Evolutionary conservation across 2,888 invertebrate genomes (phyloP), one percentile per base, ranked within the genome.

Genomic region (Tenthredo notha): DNA sequence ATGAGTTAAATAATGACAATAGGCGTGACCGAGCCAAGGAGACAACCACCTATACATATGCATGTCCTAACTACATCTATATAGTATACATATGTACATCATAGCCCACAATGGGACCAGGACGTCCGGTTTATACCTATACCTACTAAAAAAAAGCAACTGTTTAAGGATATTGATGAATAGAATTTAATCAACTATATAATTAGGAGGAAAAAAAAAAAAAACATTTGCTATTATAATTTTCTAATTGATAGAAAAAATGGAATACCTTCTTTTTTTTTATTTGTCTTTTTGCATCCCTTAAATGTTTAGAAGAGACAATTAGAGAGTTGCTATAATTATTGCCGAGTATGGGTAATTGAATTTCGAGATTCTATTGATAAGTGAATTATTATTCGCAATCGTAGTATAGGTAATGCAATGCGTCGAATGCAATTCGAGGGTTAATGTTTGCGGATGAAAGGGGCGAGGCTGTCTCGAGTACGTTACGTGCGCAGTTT

Each of bases 1-100:
- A 88, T 87, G 88, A 90, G 87, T 89, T 87, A 78, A 88, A 86
- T 84, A 84, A 85, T 86, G 88, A 89, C 89, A 90, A 90, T 88
- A 47, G 72, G 9, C 72, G 72, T 74, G 21, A 12, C 72, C 43
- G 10, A 74, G 21, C 72, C 72, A 74, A 74, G 72, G 72, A 43
- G 70, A 70, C 70, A 37, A n/a, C 33, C 6, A 29, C 70, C 7
- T 37, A 21, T 61, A 61, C 12, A 21, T 61, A 61, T 61, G 21
- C 29, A 70, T 70, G 33, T 70, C 18, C 25, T 70, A 70, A 37
- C 7, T 70, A 70, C 7, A 70, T 37, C 33, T 6, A 37, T 37
- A 29, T 33, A 25, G 33, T 6, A 25, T 7, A 21, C 12, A 9
- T 25, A 25, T 10, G 10, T 25, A 61, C 7, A 61, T 21, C 12